A percentile compares a stretch with the other conserved stretches of the same genome.
Conservation (phyloP, 2,797 vertebrate species). For the Phrynocephalus forsythii region DNA sequence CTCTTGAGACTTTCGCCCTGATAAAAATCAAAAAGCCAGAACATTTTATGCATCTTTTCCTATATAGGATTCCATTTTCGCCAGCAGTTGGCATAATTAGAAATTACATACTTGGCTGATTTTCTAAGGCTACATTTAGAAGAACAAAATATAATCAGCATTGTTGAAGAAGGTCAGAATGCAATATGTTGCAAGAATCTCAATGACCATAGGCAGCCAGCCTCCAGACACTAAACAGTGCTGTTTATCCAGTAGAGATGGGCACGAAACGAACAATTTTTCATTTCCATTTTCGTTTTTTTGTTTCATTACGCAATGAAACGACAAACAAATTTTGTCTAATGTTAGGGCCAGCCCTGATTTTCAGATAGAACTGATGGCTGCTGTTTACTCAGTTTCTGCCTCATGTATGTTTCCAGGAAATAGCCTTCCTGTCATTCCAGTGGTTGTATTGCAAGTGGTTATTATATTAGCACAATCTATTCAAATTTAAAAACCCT, state of each 20-base stretch:
- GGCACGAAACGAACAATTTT: too few relatives aligned
- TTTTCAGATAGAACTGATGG: too few relatives aligned
- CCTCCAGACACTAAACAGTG: background rate
- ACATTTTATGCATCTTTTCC: background rate
- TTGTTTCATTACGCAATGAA: too few relatives aligned
- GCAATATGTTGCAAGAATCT: constrained; percentile 9
- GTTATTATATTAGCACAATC: background rate
- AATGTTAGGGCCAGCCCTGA: too few relatives aligned
- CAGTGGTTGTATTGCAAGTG: background rate
- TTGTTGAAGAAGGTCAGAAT: constrained; percentile 19
- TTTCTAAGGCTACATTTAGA: constrained; percentile 25
- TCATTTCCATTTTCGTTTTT: too few relatives aligned
- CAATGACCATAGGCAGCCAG: background rate
- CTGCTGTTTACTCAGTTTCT: too few relatives aligned
- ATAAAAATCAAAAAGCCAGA: constrained; percentile 12
- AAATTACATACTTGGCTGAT: constrained; percentile 46
- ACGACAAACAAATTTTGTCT: too few relatives aligned
- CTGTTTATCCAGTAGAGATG: fast-evolving
- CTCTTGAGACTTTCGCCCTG: background rate
- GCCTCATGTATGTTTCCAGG: too few relatives aligned
- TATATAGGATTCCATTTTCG: constrained; percentile 8
- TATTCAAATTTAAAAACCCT: background rate
- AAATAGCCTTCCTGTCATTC: background rate
- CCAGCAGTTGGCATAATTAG: constrained; percentile 28
- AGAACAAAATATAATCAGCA: background rate